These are phyloP conservation scores for Ctenicera cuprea DNA, from an alignment of 2,888 invertebrate species.

Conservation along the genomic window DNA sequence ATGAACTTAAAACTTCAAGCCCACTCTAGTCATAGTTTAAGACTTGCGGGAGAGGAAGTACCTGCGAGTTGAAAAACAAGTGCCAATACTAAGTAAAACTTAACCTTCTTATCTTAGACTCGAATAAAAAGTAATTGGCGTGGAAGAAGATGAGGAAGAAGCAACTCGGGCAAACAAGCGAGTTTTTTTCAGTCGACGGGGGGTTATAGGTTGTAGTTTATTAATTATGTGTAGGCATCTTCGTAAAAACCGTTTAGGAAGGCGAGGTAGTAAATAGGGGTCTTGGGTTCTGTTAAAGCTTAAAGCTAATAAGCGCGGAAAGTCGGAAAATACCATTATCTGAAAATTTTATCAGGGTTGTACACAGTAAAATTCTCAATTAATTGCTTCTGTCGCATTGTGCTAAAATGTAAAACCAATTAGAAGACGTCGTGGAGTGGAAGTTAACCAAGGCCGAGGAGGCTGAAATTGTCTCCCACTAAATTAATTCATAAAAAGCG, in stretches of 20 bases:
- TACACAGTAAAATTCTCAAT: conserved; percentile 43
- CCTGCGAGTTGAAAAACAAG: conserved; percentile 21
- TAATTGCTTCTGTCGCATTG: conserved; percentile 48
- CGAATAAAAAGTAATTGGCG: conserved; percentile 16
- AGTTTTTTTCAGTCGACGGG: neutral
- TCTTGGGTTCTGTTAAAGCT: conserved; percentile 31
- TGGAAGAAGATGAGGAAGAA: neutral
- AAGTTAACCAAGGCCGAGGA: conserved; percentile 48
- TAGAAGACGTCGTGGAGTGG: conserved; percentile 47
- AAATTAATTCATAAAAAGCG: conserved; percentile 58
- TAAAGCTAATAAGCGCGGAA: conserved; percentile 24
- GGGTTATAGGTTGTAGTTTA: conserved; percentile 29
- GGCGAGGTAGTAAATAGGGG: conserved; percentile 25
- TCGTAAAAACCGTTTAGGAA: conserved; percentile 28
- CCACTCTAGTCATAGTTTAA: conserved; percentile 30
- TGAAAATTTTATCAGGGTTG: conserved; percentile 38
- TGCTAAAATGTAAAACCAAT: conserved; percentile 51
- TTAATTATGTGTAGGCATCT: conserved; percentile 34
- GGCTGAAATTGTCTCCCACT: conserved; percentile 50
- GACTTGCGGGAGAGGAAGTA: neutral
- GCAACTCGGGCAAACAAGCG: conserved; percentile 14
- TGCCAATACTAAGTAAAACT: conserved; percentile 27
- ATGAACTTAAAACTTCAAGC: conserved; percentile 32
- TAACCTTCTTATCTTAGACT: conserved; percentile 22
- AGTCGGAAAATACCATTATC: conserved; percentile 23